Base-by-base conservation (phyloP, 2,797 vertebrate species). In the Megalops cyprinoides region DNA sequence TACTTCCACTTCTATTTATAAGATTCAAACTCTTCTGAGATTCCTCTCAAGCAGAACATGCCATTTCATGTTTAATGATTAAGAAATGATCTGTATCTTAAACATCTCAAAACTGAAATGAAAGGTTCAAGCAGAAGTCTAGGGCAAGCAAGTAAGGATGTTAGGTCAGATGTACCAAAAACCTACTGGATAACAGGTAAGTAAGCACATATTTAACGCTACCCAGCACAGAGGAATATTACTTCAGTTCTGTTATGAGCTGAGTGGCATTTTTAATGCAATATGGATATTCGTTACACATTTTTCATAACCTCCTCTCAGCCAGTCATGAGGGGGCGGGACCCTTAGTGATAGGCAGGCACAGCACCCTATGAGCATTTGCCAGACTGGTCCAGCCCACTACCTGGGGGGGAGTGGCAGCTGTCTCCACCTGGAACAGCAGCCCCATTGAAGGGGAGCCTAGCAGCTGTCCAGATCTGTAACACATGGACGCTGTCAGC, bases 391-490 rank as follows among this genome's bases (percentile, higher is more conserved):
- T 65, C 69, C 65, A 55, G 75, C 25, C 20, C 53, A 58, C 56
- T 93, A 91, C 93, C 94, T 95, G 94, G 89, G 84, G 84, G n/a
- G 87, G 86, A 79, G 77, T 76, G 87, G 89, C 95, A 96, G 93
- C 95, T 96, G 95, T 86, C 83, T 81, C 86, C 90, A 93, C 92
- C 93, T 94, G 93, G 89, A 94, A 96, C 92, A 96, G 95, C 92
- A 89, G 90, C 76, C 80, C 79, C 85, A 92, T 88, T 92, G 93
- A 95, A 86, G n/a, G 53, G 69, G 78, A 85, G 87, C 20, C 76
- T 82, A 82, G 87, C 96, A 96, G 96, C 95, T 97, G 97, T 88
- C 90, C 76, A 77, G 53, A 81, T 84, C 87, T 67, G 0, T 23
- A 88, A 91, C 95, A 96, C 94, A 95, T 95, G 95, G 89, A 86